These are phyloP conservation scores for Promerops cafer DNA, from an alignment of 2,113 vertebrate genomes.

Conservation along the genomic window DNA sequence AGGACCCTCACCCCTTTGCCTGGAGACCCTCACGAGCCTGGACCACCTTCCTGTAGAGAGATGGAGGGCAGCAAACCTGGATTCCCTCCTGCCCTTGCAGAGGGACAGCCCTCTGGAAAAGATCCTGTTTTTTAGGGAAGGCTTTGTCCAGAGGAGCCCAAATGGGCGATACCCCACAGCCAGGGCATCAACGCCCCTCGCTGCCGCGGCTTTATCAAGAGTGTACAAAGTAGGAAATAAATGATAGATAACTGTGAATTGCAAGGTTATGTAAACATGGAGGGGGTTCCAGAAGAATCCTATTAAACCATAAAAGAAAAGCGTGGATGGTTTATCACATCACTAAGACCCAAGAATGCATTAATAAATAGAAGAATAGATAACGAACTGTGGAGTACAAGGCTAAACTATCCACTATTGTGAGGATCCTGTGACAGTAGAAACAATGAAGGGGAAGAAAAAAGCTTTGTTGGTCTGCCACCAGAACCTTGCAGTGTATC, in stretches of 20 bases:
- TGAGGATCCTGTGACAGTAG: slow-evolving; percentile 43
- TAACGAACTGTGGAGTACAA: slow-evolving; percentile 53
- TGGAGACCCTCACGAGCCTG: fast-evolving
- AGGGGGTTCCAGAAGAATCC: slow-evolving; percentile 26
- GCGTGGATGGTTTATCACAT: slow-evolving; percentile 55
- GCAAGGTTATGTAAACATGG: slow-evolving; percentile 55
- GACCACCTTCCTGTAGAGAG: fast-evolving
- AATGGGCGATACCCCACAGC: fast-evolving
- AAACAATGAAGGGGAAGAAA: slow-evolving; percentile 50
- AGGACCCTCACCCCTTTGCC: neutral
- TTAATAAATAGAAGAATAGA: slow-evolving; percentile 65
- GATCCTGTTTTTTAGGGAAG: neutral
- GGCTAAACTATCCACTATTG: slow-evolving; percentile 52
- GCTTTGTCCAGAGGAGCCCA: neutral
- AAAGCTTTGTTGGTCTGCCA: slow-evolving; percentile 60
- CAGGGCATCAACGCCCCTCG: fast-evolving
- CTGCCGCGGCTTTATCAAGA: neutral
- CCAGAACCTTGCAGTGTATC: slow-evolving; percentile 39
- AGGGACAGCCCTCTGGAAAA: neutral
- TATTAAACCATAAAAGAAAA: slow-evolving; percentile 58
- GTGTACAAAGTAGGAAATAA: slow-evolving; percentile 6
- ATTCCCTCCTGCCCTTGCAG: neutral
- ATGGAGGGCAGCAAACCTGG: neutral
- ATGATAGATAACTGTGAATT: slow-evolving; percentile 52
- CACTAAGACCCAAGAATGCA: slow-evolving; percentile 60